Evolutionary conservation across 1,140 invertebrate species (phyloP), one percentile per base, ranked within the genome.

Genomic region (Leptinotarsa lineolata): DNA sequence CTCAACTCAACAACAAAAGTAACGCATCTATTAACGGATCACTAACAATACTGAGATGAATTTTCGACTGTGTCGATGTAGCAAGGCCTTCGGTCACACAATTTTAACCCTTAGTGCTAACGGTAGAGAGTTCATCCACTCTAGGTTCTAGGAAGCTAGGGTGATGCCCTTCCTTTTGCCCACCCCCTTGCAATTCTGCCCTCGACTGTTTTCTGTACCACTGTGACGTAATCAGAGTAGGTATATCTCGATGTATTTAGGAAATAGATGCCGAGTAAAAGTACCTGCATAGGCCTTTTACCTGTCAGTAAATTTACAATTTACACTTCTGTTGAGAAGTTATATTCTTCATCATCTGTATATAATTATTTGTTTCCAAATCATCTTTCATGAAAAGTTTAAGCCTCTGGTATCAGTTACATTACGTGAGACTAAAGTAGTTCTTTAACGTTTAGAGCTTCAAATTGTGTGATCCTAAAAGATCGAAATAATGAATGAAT

Each of bases 191-290:
- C 61, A n/a, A 72, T 74, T 74, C 59, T 59, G 73, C 74, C 21
- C 48, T 68, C 24, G 24, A 30, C 58, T 60, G 64, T 46, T 70
- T 70, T 76, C 61, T 76, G 72, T 75, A 79, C 78, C 78, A 73
- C 75, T 67, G 30, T 79, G 78, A 79, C 78, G 78, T 79, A 70
- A 79, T 6, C 65, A 12, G 48, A 66, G 68, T 69, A 69, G 18
- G 54, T 54, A 54, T 18, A 1, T 54, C 2, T 39, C 30, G 8
- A 39, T 39, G 30, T 39, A 8, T 39, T 39, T 39, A 39, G 30
- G 8, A 39, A 39, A 11, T 39, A 39, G 30, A 39, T 39, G 8
- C 11, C 8, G 8, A 39, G 30, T 11, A 11, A 39, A 39, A 39
- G 30, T 39, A 39, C 30, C 30, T 39, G 30, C 2, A 8, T 11